Conservation (phyloP, 1,140 invertebrate species). For the Drosophila bocqueti region DNA sequence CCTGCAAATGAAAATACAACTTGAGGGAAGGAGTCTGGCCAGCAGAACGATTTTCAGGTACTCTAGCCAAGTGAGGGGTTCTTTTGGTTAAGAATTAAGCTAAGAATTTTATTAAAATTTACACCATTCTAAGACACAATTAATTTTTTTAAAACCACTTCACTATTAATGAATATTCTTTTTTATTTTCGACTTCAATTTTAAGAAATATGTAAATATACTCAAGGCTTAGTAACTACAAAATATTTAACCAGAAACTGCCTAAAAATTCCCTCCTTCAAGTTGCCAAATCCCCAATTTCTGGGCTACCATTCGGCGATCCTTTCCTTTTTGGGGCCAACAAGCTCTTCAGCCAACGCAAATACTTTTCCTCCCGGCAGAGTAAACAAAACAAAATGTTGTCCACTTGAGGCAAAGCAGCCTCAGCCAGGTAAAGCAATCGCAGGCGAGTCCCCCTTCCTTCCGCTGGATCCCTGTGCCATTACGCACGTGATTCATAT, state of each 20-base stretch:
- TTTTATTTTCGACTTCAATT: not conserved
- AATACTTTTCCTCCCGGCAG: slow-evolving; percentile 4
- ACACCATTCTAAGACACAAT: not conserved
- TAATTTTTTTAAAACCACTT: not conserved
- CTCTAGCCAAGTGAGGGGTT: not conserved
- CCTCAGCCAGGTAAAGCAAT: slow-evolving; percentile 30
- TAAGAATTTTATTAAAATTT: not conserved
- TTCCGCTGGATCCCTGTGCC: slow-evolving; percentile 46
- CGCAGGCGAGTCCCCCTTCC: slow-evolving; percentile 42
- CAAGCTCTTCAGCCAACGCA: not conserved
- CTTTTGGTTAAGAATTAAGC: not conserved
- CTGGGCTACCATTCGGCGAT: too few species aligned
- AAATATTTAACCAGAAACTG: too few species aligned
- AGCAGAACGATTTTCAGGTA: slow-evolving; percentile 29
- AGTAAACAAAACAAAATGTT: slow-evolving; percentile 64
- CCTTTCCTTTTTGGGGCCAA: not conserved
- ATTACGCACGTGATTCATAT: slow-evolving; percentile 83
- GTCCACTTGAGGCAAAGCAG: slow-evolving; percentile 65
- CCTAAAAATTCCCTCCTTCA: not conserved
- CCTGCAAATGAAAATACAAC: slow-evolving; percentile 51
- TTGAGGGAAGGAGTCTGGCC: slow-evolving; percentile 12
- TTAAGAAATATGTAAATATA: not conserved
- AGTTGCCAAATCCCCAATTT: not conserved
- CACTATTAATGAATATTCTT: too few species aligned
- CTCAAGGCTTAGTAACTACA: not conserved